Evolutionary conservation across 2,113 vertebrate species (phyloP), one percentile per base, ranked within the genome.

Genomic region (Oreochromis spilurus): DNA sequence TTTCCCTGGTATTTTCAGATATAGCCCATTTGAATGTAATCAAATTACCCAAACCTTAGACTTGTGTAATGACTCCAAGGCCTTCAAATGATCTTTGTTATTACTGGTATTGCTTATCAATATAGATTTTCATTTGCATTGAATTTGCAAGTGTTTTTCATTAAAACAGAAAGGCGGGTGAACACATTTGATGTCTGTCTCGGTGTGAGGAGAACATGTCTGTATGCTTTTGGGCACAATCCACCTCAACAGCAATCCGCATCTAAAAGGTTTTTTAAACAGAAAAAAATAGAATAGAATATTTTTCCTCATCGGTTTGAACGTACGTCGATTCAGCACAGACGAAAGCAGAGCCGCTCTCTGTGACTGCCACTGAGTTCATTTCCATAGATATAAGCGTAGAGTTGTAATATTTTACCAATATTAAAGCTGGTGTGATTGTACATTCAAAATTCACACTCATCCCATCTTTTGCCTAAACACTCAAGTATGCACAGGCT

Each of bases 301-400:
- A 26, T 29, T 38, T 62, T 3, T 67, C 9, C 11, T 13, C 52
- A 62, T 31, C 34, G 4, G 13, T 79, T 82, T 72, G 40, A 77
- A 84, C 17, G 8, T 77, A 9, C 1, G 2, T 24, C 13, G n/a
- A 34, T 60, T 83, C 24, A 70, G 38, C 65, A 16, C 45, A 53
- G 34, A 82, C 1, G 13, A 34, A 38, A 62, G 36, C 57, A 21
- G 34, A 45, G 48, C 40, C 5, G 3, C 12, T 77, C 36, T 19
- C 24, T 31, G 19, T 75, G 53, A 75, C 80, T 17, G 70, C 5
- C 5, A 72, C 21, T 72, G 13, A 55, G 9, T 85, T 86, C 1
- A 84, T 89, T 88, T 89, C 79, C 80, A 7, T 77, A 16, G 57
- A 83, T 54, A 89, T 88, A 88, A 87, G 87, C 83, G 65, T 67